Evolutionary conservation across 2,888 invertebrate species (phyloP), one percentile per base, ranked within the genome.

Genomic region (Polydrusus pterygomalis): DNA sequence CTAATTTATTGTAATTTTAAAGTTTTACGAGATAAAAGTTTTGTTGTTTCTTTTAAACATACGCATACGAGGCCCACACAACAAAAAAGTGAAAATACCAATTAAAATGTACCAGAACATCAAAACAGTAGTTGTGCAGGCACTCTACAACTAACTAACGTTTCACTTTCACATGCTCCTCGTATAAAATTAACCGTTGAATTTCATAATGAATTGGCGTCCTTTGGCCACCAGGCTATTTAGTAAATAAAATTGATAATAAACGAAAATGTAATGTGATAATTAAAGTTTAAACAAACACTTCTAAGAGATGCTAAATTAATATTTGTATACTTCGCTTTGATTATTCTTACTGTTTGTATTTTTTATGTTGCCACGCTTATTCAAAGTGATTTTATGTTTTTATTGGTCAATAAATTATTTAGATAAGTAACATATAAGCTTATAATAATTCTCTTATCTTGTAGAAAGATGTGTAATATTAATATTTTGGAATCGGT

Each of bases 201-300:
- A 63, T 43, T 63, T 18, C 11, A 63, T 10, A n/a, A 18, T 9
- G 30, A 58, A 13, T 25, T 63, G 70, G 63, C 63, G 70, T 40
- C 62, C 17, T 47, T 25, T 49, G 62, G 17, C 63, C 62, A 70
- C 7, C 34, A 63, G 38, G 38, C 47, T 62, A 64, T 64, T 47
- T 64, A 49, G 49, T 64, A 64, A 47, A 64, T 49, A 64, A 70
- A 49, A 58, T 47, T 38, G 70, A 62, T 70, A 63, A 70, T 70
- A 70, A 70, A 62, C 20, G 34, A 63, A 67, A 70, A 70, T 34
- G 49, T 63, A 62, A 62, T 62, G 70, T 51, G 70, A 62, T 70
- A 70, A 70, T 70, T 70, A 70, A 60, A 63, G 51, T 15, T 70
- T 62, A 70, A 70, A 70, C 70, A 70, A 70, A 70, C 62, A 62